Base-by-base conservation (phyloP, 2,113 vertebrate species). In the Stomatorhinus ivindoensis region DNA sequence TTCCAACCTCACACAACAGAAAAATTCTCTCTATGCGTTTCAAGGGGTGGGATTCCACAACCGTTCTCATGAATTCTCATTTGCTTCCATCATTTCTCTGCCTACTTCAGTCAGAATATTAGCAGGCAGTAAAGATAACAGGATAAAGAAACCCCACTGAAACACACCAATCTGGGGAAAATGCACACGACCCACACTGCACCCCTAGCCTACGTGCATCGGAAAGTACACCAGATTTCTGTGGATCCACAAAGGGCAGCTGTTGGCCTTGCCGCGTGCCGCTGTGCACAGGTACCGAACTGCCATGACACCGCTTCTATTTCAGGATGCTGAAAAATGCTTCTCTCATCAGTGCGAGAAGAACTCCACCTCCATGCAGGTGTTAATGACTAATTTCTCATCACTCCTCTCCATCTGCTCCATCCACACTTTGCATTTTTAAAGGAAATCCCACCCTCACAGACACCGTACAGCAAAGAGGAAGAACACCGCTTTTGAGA, bases 271-370 rank as follows among this genome's bases (percentile, higher is more conserved):
- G 13, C 6, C 1, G 42, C 8, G 2, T 9, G 76, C 1, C 8
- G 11, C 48, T 44, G 42, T 44, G 55, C 58, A 46, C 87, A 46
- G 55, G 35, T 65, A 87, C 51, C 17, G 2, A 65, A 65, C 55
- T 46, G 87, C 82, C 24, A 83, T 61, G 31, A 61, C 55, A 7
- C 85, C 15, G 51, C 42, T 47, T 44, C 87, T 61, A 65, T 61
- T 87, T 31, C 58, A 39, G 35, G 53, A 19, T 13, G 17, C 31
- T 24, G 50, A 31, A 87, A 87, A 87, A 11, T 87, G 86, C 86
- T 87, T 87, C 86, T 51, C 24, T 87, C 86, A 87, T 53, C 87
- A 65, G 87, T 65, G 51, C 31, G 50, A 87, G 86, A 87, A 87
- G 13, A 87, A 87, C 86, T 61, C 35, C 35, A 80, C 73, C 55